Evolutionary conservation across 2,113 vertebrate genomes (phyloP), one percentile per base, ranked within the genome.

Genomic region (Cardinalis cardinalis): DNA sequence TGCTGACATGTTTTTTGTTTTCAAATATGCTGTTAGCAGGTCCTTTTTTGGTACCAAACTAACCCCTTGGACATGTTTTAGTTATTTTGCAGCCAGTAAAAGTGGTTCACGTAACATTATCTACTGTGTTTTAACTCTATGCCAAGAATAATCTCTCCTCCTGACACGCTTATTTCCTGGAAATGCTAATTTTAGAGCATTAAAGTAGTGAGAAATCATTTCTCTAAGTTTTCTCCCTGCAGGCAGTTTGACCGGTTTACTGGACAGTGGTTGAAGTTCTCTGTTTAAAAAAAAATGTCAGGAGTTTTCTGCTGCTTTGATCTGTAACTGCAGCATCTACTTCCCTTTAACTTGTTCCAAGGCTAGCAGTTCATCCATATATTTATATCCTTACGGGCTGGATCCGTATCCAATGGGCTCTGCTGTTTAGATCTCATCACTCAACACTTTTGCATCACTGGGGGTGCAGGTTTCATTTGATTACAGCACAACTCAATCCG

Each of bases 1-100:
- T 94, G 90, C 83, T 96, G 90, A 80, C 88, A 81, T 60, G 36
- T 77, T 49, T 75, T 94, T 90, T 89, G 87, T 92, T 96, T 92
- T 80, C 76, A 81, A 78, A 70, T 58, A 24, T 49, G 36, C 36
- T 77, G 53, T 75, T 91, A 84, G 41, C 76, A 65, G 60, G 83
- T 66, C 75, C 28, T 23, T 83, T 89, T 80, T 86, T 73, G 64
- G 75, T 89, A 87, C 61, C n/a, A 44, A 82, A 2, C 61, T 84
- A 87, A 68, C 38, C 29, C 71, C 34, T 92, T 65, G 63, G 69
- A 87, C 81, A 65, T 53, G 69, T 82, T 92, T 63, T 75, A 89
- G 70, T 74, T 69, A 82, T 73, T 93, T 21, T 76, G 34, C 55
- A 82, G 71, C 53, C 71, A 79, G 63, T 82, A 46, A 59, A 69